These are phyloP conservation scores for Misgurnus mizolepis DNA, from an alignment of 2,113 vertebrate genomes.

Conservation along the genomic window DNA sequence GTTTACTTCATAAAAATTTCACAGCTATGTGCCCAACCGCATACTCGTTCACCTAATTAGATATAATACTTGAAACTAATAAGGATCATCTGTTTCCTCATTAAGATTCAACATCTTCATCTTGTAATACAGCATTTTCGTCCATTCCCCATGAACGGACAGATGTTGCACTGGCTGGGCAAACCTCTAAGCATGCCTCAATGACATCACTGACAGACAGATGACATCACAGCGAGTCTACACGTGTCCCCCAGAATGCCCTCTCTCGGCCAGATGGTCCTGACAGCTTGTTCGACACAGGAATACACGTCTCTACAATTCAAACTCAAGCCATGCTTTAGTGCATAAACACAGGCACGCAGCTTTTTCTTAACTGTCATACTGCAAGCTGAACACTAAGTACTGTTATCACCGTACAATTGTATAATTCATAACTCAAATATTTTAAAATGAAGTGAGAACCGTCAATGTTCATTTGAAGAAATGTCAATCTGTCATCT, in stretches of 20 bases:
- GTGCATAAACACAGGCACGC: background rate
- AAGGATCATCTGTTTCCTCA: background rate
- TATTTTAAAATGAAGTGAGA: constrained; percentile 4
- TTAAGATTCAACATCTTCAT: background rate
- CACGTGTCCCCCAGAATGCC: constrained; percentile 41
- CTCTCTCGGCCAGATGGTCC: constrained; percentile 51
- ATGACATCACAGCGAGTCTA: constrained; percentile 46
- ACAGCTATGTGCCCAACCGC: background rate
- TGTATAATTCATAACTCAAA: background rate
- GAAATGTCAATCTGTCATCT: constrained; percentile 38
- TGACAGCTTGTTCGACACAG: constrained; percentile 52
- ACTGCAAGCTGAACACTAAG: background rate
- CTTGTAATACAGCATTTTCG: background rate
- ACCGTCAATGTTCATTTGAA: background rate
- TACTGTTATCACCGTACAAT: background rate
- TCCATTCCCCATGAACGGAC: background rate
- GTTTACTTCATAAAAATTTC: background rate
- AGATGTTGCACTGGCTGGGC: background rate
- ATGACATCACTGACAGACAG: constrained; percentile 42
- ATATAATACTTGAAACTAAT: background rate
- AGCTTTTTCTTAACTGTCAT: background rate
- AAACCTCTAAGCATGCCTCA: background rate
- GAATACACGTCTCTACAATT: constrained; percentile 6
- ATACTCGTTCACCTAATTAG: background rate
- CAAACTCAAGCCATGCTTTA: background rate